These are phyloP conservation scores for Philhelius pedissequus DNA, from an alignment of 2,888 invertebrate genomes.

Conservation along the genomic window DNA sequence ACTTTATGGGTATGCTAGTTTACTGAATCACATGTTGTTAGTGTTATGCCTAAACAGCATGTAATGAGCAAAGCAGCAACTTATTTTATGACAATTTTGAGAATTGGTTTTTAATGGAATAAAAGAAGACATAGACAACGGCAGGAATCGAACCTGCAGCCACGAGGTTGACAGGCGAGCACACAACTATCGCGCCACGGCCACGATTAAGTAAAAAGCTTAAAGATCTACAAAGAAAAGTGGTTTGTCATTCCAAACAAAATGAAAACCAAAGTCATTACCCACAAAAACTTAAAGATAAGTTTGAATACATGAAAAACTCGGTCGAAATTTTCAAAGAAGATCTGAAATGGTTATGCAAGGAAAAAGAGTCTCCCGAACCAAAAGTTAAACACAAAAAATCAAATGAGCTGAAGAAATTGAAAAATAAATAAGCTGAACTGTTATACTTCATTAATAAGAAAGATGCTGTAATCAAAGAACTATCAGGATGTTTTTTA, in stretches of 20 bases:
- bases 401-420: constrained; percentile 72
- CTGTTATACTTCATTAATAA: constrained; percentile 74
- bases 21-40: too few species aligned
- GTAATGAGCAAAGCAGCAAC: too few species aligned
- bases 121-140: too few species aligned
- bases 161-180: too few species aligned
- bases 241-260: neutral
- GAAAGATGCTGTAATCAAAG: constrained; percentile 76
- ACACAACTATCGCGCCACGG: too few species aligned
- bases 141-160: too few species aligned
- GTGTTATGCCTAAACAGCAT: too few species aligned
- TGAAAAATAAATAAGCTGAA: constrained; percentile 76
- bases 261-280: neutral
- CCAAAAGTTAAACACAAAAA: constrained; percentile 20
- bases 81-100: too few species aligned
- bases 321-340: constrained; percentile 72
- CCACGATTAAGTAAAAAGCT: constrained; percentile 18
- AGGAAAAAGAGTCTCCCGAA: neutral
- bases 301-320: constrained; percentile 72
- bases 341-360: constrained; percentile 69
- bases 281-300: constrained; percentile 69
- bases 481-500: too few species aligned
- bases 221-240: neutral
- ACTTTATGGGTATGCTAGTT: too few species aligned
- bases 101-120: too few species aligned